These are phyloP conservation scores for Propithecus deckenii DNA, from an alignment of 2,797 vertebrate genomes.

Conservation along the genomic window DNA sequence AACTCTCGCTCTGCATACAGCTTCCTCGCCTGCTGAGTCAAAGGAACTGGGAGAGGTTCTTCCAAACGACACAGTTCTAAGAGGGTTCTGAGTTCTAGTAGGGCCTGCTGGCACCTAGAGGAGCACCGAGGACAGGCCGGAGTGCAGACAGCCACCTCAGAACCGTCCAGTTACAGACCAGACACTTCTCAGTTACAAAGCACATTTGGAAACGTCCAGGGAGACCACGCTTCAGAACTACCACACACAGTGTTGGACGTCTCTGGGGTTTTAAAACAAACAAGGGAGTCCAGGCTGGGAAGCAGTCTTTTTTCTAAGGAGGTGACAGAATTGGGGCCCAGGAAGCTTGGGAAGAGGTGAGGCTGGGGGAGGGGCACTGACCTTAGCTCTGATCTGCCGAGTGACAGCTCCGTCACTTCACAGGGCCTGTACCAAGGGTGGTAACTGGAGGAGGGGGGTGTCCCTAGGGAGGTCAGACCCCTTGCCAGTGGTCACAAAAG, in stretches of 20 bases:
- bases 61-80: neutral
- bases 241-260: too few relatives aligned
- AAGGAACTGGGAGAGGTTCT: neutral
- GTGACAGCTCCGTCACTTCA: neutral
- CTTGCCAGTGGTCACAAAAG: neutral
- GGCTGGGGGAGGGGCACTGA: neutral
- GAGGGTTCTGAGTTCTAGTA: neutral
- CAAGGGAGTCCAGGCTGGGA: too few relatives aligned
- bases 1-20: neutral
- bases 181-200: neutral
- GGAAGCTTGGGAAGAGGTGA: neutral
- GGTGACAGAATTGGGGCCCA: neutral
- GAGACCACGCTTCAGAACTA: neutral
- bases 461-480: neutral
- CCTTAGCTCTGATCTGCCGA: neutral
- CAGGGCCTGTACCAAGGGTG: neutral
- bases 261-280: neutral
- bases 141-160: neutral
- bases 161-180: neutral
- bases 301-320: neutral
- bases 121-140: neutral
- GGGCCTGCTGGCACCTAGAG: rapidly evolving
- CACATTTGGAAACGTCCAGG: neutral
- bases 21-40: neutral
- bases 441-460: neutral